Evolutionary conservation across 2,888 invertebrate genomes (phyloP).

Genomic region (Caenorhabditis sp.): DNA sequence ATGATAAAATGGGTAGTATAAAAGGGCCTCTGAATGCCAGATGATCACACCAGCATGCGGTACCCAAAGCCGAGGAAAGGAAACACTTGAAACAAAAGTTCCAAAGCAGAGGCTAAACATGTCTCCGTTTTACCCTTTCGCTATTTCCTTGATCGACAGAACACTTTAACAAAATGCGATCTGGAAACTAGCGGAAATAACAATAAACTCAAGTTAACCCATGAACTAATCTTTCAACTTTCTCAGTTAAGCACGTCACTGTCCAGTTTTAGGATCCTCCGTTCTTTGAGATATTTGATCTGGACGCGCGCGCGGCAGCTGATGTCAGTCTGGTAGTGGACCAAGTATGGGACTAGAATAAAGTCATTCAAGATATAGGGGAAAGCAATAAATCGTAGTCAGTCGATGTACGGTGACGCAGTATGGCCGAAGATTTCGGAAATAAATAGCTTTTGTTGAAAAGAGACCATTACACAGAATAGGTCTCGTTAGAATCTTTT

Average conservation of each 20-base stretch:
- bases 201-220: constrained; percentile 9
- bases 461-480: constrained; percentile 22
- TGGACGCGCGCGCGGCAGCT: constrained; percentile 9
- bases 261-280: constrained; percentile 39
- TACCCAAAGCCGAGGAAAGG: constrained; percentile 65
- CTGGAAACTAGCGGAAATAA: constrained; percentile 40
- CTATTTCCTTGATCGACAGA: constrained; percentile 28
- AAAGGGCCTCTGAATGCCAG: constrained; percentile 16
- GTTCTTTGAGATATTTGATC: constrained; percentile 19
- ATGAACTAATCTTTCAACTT: constrained; percentile 47
- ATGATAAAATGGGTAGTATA: constrained; percentile 42
- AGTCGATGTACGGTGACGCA: constrained; percentile 36
- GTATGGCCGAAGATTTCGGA: constrained; percentile 48
- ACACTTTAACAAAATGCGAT: constrained; percentile 33
- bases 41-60: constrained; percentile 40
- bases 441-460: constrained; percentile 38
- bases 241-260: constrained; percentile 24
- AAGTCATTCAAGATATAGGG: constrained; percentile 16
- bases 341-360: constrained; percentile 33
- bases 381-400: constrained; percentile 37
- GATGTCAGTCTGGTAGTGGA: constrained; percentile 40
- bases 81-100: constrained; percentile 67
- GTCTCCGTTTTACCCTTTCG: constrained; percentile 27
- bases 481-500: constrained; percentile 7
- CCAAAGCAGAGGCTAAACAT: constrained; percentile 65